Evolutionary conservation across 2,113 vertebrate genomes (phyloP).

Genomic region (Colius striatus): DNA sequence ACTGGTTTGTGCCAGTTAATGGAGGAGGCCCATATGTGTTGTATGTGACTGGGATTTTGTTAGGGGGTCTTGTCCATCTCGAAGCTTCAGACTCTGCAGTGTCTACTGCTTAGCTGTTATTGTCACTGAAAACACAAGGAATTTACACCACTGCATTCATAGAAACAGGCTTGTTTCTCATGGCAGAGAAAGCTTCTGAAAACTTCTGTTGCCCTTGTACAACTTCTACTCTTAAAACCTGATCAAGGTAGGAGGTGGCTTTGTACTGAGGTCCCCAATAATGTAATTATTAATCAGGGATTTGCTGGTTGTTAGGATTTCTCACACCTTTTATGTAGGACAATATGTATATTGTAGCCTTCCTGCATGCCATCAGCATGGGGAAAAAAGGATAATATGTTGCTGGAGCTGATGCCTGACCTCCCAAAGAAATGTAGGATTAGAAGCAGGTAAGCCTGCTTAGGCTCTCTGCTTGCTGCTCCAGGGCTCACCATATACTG

Average conservation of each 20-base stretch:
- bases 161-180: neutral
- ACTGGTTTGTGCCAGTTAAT: neutral
- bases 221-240: neutral
- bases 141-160: neutral
- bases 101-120: neutral
- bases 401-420: neutral
- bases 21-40: neutral
- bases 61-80: neutral
- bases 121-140: neutral
- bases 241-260: neutral
- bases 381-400: neutral
- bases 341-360: neutral
- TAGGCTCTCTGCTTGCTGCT: neutral
- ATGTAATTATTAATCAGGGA: neutral
- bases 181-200: neutral
- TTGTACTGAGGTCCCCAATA: neutral
- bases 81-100: neutral
- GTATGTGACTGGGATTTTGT: neutral
- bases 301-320: neutral
- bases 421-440: neutral
- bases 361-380: rapidly evolving
- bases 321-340: neutral
- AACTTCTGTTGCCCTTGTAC: neutral
- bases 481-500: neutral
- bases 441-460: neutral